Evolutionary conservation across 1,140 invertebrate species (phyloP), one percentile per base, ranked within the genome.

Genomic region (roundworm (Caenorhabditis elegans)): DNA sequence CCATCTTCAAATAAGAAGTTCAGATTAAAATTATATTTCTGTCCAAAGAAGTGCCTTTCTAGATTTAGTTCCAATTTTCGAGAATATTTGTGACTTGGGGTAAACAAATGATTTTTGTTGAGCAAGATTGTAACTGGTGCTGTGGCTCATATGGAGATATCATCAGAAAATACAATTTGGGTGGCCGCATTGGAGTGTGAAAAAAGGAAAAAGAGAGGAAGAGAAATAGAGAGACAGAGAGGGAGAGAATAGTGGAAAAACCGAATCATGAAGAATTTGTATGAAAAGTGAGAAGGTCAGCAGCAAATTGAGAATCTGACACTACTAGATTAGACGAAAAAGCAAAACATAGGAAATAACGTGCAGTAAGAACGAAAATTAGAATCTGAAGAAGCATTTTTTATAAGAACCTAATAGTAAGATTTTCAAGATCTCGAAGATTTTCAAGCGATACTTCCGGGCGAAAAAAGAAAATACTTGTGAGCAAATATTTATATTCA

Each of bases 251-350:
- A 43, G 34, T 6, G 34, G 19, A 39, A 39, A 70, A 24, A 39
- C 34, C 8, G 60, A 70, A 24, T 60, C 26, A 60, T 60, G 11
- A 22, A 22, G 26, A 39, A 39, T 70, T 70, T 70, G 60, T 70
- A 70, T 70, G 34, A 39, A 70, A 70, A 70, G 19, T 39, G 60
- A 70, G 60, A 70, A 70, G 60, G 60, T 70, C n/a, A 70, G n/a
- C 3, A 19, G 13, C 28, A 39, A 22, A 53, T 31, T 19, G 34
- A 70, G 15, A 43, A 43, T 43, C 39, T 43, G 39, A 43, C n/a
- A n/a, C n/a, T n/a, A n/a, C n/a, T n/a, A n/a, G 53, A 60, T 31
- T 31, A 60, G 28, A 60, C 34, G 53, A 31, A 60, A 60, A 60
- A 60, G 31, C 34, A n/a, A n/a, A n/a, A n/a, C n/a, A n/a, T n/a